Evolutionary conservation across 2,797 vertebrate species (phyloP).

Genomic region (Scyliorhinus canicula): DNA sequence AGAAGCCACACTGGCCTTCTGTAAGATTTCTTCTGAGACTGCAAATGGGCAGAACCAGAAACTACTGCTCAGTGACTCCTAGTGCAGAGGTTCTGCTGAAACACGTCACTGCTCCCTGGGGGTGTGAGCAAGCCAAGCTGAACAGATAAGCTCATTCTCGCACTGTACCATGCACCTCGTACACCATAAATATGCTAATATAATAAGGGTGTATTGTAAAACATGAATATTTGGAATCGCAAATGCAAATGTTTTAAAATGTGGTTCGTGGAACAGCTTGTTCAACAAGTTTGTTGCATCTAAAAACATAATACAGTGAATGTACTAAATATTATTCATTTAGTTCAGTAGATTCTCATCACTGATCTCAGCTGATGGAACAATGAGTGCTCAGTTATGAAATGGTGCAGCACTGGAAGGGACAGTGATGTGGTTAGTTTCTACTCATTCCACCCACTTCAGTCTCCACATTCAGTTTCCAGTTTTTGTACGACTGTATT

Average conservation of each 20-base stretch:
- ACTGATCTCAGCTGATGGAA: neutral
- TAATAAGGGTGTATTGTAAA: neutral
- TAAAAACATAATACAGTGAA: neutral
- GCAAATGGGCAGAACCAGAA: neutral
- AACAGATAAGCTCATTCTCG: neutral
- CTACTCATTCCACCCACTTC: neutral
- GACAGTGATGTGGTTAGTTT: neutral
- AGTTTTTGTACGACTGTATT: neutral
- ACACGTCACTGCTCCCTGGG: neutral
- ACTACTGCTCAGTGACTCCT: neutral
- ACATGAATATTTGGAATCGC: neutral
- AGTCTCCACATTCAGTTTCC: neutral
- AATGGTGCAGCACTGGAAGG: neutral
- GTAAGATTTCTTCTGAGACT: too few species aligned
- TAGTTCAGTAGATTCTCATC: neutral
- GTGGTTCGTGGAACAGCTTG: neutral
- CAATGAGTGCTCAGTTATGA: neutral
- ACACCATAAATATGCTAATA: neutral
- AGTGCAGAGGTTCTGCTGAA: neutral
- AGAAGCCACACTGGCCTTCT: too few species aligned
- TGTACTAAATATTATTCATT: neutral
- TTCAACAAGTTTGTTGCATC: neutral
- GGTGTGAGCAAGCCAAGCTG: neutral
- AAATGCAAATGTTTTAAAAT: slow-evolving; percentile 18
- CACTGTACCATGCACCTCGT: neutral